These are phyloP conservation scores for Nomada ferruginata DNA, from an alignment of 2,888 invertebrate genomes.

Conservation along the genomic window DNA sequence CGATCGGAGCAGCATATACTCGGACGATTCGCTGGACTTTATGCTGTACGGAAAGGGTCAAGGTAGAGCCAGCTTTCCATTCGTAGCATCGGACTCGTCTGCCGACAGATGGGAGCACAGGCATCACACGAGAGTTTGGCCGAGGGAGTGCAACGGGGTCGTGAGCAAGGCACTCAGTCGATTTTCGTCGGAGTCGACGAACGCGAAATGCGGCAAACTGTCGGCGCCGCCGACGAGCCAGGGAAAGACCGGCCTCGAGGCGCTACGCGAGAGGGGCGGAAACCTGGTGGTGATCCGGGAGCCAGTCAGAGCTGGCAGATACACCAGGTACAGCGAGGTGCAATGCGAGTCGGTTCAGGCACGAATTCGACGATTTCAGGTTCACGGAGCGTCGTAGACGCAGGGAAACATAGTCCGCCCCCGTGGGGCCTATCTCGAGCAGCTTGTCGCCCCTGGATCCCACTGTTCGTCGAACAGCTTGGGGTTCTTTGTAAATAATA, in stretches of 20 bases:
- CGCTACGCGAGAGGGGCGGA: conserved; percentile 83
- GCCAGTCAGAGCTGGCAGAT: conserved; percentile 83
- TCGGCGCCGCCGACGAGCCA: conserved; percentile 45
- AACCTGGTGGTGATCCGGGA: conserved; percentile 85
- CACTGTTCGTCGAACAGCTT: background rate
- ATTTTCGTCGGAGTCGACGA: conserved; percentile 79
- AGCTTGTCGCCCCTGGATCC: conserved; percentile 28
- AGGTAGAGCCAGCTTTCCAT: conserved; percentile 81
- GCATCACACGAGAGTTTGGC: conserved; percentile 79
- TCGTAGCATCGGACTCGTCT: conserved; percentile 75
- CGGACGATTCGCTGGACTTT: conserved; percentile 84
- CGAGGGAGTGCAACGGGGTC: conserved; percentile 84
- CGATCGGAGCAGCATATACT: conserved; percentile 85
- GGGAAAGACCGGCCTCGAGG: conserved; percentile 81
- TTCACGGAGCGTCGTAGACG: conserved; percentile 81
- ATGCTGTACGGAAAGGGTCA: conserved; percentile 82
- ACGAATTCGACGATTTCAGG: conserved; percentile 84
- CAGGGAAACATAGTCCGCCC: background rate
- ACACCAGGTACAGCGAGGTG: conserved; percentile 84
- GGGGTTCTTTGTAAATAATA: conserved; percentile 48
- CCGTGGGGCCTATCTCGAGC: conserved; percentile 20
- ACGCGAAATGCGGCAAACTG: conserved; percentile 50
- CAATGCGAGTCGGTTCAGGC: conserved; percentile 85
- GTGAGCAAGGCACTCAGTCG: conserved; percentile 84
- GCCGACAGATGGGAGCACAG: conserved; percentile 79